These are phyloP conservation scores for Seira sanloemensis DNA, from an alignment of 2,888 invertebrate genomes.

Conservation along the genomic window DNA sequence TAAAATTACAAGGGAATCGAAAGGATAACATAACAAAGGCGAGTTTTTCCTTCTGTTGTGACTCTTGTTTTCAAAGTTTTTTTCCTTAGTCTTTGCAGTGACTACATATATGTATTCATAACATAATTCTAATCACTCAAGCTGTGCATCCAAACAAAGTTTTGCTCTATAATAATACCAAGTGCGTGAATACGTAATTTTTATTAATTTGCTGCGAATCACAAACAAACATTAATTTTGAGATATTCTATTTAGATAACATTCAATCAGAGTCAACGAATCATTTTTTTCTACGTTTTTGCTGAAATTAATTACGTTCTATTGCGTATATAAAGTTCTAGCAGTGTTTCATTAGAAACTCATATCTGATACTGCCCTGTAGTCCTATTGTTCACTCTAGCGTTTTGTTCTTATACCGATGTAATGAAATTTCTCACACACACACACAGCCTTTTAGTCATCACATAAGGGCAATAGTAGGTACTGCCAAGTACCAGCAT, in stretches of 20 bases:
- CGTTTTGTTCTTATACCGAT: no score
- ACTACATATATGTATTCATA: no score
- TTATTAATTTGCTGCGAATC: background rate
- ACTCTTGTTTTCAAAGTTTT: no score
- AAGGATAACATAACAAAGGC: no score
- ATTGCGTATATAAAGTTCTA: background rate
- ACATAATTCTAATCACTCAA: background rate
- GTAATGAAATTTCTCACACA: background rate
- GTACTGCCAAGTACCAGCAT: background rate
- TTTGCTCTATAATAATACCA: no score
- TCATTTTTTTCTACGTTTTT: background rate
- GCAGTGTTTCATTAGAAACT: background rate
- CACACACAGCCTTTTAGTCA: no score
- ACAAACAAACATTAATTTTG: background rate
- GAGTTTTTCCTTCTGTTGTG: no score
- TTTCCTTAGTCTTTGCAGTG: no score
- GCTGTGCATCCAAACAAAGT: background rate
- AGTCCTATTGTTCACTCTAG: constrained; percentile 13
- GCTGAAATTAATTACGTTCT: background rate
- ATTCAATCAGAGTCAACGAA: background rate
- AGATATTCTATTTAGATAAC: constrained; percentile 16
- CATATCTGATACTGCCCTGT: background rate
- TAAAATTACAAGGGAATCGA: no score
- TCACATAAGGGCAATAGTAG: background rate
- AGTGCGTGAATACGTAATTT: constrained; percentile 15